phyloP scores from a whole-genome alignment of 2,113 vertebrate species.

The Callospermophilus lateralis region DNA sequence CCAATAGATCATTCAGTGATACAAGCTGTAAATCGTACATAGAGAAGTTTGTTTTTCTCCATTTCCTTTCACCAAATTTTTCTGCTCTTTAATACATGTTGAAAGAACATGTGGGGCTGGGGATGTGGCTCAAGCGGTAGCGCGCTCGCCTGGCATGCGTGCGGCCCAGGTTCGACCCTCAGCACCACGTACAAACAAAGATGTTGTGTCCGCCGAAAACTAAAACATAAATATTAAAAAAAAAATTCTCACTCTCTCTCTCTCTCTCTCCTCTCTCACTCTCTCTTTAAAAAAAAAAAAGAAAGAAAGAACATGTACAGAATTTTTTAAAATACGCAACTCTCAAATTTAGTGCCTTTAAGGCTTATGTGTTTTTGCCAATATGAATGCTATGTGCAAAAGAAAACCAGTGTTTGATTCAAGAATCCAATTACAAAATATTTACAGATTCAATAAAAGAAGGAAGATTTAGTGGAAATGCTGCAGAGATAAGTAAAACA shows the following conservation, averaged over 20 bases:
- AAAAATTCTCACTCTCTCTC: too few species aligned
- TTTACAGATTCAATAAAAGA: constrained; percentile 47
- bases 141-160: too few species aligned
- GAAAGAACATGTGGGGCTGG: background rate
- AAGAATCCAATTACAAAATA: constrained; percentile 55
- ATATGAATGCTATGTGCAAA: background rate
- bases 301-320: background rate
- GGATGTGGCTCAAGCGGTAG: too few species aligned
- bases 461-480: constrained; percentile 1
- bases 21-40: background rate
- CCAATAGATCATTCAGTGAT: background rate
- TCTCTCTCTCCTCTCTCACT: too few species aligned
- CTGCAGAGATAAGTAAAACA: constrained; percentile 31
- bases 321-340: background rate
- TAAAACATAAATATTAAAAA: too few species aligned
- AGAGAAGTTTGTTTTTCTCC: background rate
- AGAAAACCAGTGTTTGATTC: constrained; percentile 25
- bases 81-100: background rate
- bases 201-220: too few species aligned
- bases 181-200: too few species aligned
- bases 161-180: too few species aligned
- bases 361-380: background rate
- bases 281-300: too few species aligned
- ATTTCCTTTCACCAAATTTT: background rate
- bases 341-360: background rate